Percentiles rank a stretch among this genome's conserved stretches.
Evolutionary conservation across 1,140 invertebrate species (phyloP).

Genomic region (Drosophila ananassae): DNA sequence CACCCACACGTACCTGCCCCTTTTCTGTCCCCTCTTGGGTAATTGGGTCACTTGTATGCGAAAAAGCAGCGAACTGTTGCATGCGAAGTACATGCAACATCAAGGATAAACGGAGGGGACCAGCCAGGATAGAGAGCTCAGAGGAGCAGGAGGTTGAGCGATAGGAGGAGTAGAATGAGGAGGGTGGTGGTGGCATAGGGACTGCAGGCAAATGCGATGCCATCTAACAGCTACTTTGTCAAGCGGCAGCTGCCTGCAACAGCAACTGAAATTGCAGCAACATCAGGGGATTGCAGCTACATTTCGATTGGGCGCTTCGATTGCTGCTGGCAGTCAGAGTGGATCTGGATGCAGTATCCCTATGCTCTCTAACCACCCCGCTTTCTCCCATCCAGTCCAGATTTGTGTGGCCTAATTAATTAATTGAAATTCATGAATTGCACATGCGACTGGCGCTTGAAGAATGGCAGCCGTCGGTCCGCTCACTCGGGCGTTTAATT

Average conservation of each 20-base stretch:
- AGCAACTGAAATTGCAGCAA: conserved; percentile 26
- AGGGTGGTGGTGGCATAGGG: background rate
- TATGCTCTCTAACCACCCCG: background rate
- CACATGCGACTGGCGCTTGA: conserved; percentile 73
- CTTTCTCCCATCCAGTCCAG: conserved; percentile 27
- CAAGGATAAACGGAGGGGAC: conserved; percentile 10
- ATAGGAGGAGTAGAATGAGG: background rate
- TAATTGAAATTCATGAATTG: conserved; percentile 82
- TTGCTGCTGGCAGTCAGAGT: conserved; percentile 31
- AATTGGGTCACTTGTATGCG: conserved; percentile 81
- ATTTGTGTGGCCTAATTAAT: conserved; percentile 79
- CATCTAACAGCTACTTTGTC: conserved; percentile 81
- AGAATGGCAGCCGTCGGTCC: conserved; percentile 43
- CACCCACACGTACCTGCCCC: background rate
- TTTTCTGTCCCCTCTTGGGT: conserved; percentile 22
- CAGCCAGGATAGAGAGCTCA: background rate
- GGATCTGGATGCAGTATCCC: background rate
- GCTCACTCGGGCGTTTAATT: conserved; percentile 50
- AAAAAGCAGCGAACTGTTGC: conserved; percentile 81
- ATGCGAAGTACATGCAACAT: conserved; percentile 60
- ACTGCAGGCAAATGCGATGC: conserved; percentile 63
- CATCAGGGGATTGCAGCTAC: conserved; percentile 46
- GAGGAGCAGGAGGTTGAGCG: background rate
- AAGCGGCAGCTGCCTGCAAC: conserved; percentile 66
- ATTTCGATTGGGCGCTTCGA: conserved; percentile 70